Conservation (phyloP, 2,888 invertebrate species). For the Rhagonycha lutea region DNA sequence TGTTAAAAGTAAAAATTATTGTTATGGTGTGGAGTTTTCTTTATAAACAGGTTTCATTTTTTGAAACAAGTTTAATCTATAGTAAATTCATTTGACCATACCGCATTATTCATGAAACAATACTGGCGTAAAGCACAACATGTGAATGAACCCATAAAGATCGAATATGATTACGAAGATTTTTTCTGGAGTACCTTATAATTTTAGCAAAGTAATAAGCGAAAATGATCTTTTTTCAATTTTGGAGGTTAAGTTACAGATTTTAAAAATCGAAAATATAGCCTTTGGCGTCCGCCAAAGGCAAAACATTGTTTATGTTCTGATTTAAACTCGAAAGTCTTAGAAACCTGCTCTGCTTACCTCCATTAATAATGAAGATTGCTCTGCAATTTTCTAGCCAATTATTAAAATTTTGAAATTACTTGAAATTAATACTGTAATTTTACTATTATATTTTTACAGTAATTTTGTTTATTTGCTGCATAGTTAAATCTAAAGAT, state of each 20-base stretch:
- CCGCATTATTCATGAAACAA: constrained; percentile 21
- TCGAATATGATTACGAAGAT: constrained; percentile 33
- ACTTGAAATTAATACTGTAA: not conserved
- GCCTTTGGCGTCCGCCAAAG: not conserved
- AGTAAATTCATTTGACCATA: not conserved
- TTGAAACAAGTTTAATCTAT: not conserved
- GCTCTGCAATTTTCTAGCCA: not conserved
- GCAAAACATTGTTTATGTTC: not conserved
- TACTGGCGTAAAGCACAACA: constrained; percentile 19
- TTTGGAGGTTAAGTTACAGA: not conserved
- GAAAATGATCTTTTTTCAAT: not conserved
- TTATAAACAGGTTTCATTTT: not conserved
- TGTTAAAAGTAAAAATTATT: not conserved
- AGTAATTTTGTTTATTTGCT: not conserved
- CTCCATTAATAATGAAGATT: not conserved
- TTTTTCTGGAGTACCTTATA: constrained; percentile 11
- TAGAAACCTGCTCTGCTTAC: not conserved
- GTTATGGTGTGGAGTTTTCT: not conserved
- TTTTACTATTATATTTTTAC: not conserved
- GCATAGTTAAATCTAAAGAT: not conserved
- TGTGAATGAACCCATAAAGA: constrained; percentile 44
- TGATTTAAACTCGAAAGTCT: not conserved
- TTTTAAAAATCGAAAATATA: not conserved
- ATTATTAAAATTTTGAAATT: not conserved
- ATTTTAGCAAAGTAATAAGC: not conserved